phyloP scores from a whole-genome alignment of 2,888 invertebrate species.

The Andrena minutula region DNA sequence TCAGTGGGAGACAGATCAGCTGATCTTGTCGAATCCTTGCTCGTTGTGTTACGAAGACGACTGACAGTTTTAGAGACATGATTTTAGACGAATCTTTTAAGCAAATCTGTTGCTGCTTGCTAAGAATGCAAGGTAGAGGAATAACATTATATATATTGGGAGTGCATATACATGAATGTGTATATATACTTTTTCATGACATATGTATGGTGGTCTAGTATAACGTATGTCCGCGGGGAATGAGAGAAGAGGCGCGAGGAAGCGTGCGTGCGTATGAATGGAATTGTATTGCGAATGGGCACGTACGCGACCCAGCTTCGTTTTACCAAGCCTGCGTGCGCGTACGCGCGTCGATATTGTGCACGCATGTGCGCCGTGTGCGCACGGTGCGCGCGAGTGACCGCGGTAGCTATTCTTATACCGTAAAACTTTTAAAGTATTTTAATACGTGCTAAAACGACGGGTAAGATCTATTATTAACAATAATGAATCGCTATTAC shows the following conservation, averaged over 20 bases:
- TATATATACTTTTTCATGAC: slow-evolving; percentile 70
- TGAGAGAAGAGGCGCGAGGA: slow-evolving; percentile 23
- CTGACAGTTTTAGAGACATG: slow-evolving; percentile 78
- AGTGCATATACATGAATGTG: slow-evolving; percentile 66
- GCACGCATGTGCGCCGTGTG: slow-evolving; percentile 46
- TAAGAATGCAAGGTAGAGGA: slow-evolving; percentile 67
- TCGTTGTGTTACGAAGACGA: slow-evolving; percentile 77
- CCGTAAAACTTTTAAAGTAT: slow-evolving; percentile 69
- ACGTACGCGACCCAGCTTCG: slow-evolving; percentile 42
- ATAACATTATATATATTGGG: slow-evolving; percentile 60
- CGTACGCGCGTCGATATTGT: slow-evolving; percentile 7
- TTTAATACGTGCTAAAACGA: slow-evolving; percentile 73
- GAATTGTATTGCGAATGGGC: slow-evolving; percentile 28
- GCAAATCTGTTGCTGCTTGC: slow-evolving; percentile 75
- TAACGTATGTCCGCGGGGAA: slow-evolving; percentile 41
- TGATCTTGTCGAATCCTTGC: slow-evolving; percentile 76
- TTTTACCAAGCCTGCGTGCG: slow-evolving; percentile 32
- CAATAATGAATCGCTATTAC: slow-evolving; percentile 58
- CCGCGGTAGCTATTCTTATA: slow-evolving; percentile 71
- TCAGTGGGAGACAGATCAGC: slow-evolving; percentile 65
- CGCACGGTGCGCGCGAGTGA: slow-evolving; percentile 41
- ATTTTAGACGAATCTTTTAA: slow-evolving; percentile 79
- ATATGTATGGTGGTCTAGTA: slow-evolving; percentile 51
- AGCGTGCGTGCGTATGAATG: slow-evolving; percentile 52
- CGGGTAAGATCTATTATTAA: slow-evolving; percentile 61